A percentile compares a stretch with the other conserved stretches of the same genome.
These are phyloP conservation scores for Sorex araneus DNA, from an alignment of 2,113 vertebrate species.

Conservation along the genomic window DNA sequence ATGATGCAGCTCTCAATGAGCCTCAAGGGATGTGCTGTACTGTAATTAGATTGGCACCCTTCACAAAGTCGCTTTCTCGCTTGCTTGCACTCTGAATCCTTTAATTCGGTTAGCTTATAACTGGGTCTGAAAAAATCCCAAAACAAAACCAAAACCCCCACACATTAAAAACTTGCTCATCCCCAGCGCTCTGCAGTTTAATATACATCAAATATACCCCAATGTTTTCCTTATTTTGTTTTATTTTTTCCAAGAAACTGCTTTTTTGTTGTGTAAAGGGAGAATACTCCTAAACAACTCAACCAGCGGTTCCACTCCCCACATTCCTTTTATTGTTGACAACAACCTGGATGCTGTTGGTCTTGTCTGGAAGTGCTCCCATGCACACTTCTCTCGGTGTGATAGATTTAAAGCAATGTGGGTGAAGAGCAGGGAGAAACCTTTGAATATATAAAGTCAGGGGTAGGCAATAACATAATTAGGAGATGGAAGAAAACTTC, in stretches of 20 bases:
- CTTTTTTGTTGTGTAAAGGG: slow-evolving; percentile 65
- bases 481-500: neutral
- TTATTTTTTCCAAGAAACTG: slow-evolving; percentile 54
- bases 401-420: slow-evolving; percentile 63
- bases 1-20: slow-evolving; percentile 60
- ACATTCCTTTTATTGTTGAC: neutral
- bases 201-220: slow-evolving; percentile 70
- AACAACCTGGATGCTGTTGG: neutral
- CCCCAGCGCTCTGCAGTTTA: slow-evolving; percentile 62
- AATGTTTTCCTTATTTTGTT: slow-evolving; percentile 63
- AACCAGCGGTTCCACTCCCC: neutral
- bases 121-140: slow-evolving; percentile 61
- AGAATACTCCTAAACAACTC: slow-evolving; percentile 51
- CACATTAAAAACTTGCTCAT: slow-evolving; percentile 50
- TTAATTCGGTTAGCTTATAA: slow-evolving; percentile 67
- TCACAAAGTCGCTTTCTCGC: neutral
- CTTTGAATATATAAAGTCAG: neutral
- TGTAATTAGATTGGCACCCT: slow-evolving; percentile 78
- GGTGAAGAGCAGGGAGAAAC: slow-evolving; percentile 32
- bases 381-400: slow-evolving; percentile 61
- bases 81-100: slow-evolving; percentile 56
- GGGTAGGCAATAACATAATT: neutral
- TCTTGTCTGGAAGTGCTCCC: slow-evolving; percentile 68
- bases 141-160: neutral
- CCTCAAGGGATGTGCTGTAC: neutral